Conservation (phyloP, 2,113 vertebrate genomes). For the Paracanthobrama guichenoti region DNA sequence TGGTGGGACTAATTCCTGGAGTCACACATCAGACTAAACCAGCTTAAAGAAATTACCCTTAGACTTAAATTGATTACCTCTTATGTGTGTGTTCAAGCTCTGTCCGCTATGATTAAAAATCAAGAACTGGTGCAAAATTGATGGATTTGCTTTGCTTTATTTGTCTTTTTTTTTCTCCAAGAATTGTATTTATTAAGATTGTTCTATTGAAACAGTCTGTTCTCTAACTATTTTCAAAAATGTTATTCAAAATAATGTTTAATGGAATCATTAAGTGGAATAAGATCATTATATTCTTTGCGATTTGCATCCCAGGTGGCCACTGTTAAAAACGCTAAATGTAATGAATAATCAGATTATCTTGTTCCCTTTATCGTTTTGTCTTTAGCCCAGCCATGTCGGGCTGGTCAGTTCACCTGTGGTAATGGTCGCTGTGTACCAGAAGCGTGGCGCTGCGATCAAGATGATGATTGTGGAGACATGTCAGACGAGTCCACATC, state of each 20-base stretch:
- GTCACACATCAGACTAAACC: constrained; percentile 8
- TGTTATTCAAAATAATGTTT: not conserved
- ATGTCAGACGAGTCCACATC: constrained; percentile 85
- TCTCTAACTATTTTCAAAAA: not conserved
- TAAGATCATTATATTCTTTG: not conserved
- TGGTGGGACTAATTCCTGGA: not conserved
- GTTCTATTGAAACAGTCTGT: not conserved
- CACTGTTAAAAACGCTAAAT: not conserved
- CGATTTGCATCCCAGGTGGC: not conserved
- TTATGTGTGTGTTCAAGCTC: not conserved
- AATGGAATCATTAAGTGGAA: not conserved
- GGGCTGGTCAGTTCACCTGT: constrained; percentile 88
- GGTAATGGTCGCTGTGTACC: constrained; percentile 92
- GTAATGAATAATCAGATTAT: not conserved
- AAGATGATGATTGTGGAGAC: constrained; percentile 94
- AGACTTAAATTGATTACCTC: not conserved
- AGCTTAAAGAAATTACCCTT: not conserved
- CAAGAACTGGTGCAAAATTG: not conserved
- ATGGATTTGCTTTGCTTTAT: not conserved
- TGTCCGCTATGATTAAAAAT: not conserved
- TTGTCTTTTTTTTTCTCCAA: not conserved
- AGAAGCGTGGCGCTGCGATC: constrained; percentile 87
- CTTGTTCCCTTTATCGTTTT: not conserved
- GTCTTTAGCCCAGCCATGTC: constrained; percentile 85
- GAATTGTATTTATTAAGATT: not conserved